phyloP scores from a whole-genome alignment of 1,140 invertebrate genomes.

The Zaprionus ghesquierei region DNA sequence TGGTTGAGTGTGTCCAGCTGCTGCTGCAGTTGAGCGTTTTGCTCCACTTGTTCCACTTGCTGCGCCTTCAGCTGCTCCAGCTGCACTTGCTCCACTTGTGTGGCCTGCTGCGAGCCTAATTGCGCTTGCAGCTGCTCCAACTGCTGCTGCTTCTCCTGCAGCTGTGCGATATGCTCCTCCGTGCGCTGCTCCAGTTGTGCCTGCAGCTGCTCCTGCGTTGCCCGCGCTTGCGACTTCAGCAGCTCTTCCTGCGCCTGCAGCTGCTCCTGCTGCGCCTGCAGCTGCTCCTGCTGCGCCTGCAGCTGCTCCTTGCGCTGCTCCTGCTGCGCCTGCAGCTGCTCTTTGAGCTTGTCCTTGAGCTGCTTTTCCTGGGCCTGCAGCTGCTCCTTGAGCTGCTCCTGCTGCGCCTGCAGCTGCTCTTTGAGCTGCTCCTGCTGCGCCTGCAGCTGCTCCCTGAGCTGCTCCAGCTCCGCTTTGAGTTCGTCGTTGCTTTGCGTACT shows the following conservation, averaged over 20 bases:
- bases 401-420: constrained; percentile 8
- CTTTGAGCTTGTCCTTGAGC: too few relatives aligned
- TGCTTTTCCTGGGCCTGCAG: not conserved
- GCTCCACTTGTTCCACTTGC: constrained; percentile 5
- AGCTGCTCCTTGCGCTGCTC: not conserved
- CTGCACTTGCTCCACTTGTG: not conserved
- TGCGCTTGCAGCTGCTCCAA: constrained; percentile 67
- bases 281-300: not conserved
- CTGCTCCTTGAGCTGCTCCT: not conserved
- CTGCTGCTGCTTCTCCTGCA: constrained; percentile 26
- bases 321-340: not conserved
- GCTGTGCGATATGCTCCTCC: not conserved
- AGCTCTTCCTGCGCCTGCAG: not conserved
- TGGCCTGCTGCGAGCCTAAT: not conserved
- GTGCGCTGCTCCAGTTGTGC: not conserved
- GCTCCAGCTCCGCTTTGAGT: not conserved
- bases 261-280: not conserved
- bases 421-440: constrained; percentile 1
- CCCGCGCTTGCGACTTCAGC: constrained; percentile 22
- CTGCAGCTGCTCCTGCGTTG: not conserved
- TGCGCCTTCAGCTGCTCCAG: not conserved
- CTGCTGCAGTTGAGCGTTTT: constrained; percentile 46
- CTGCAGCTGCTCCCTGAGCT: not conserved
- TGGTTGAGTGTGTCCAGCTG: constrained; percentile 67
- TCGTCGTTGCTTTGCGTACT: not conserved